A percentile compares a stretch with the other conserved stretches of the same genome.
These are phyloP conservation scores for Pygmarrhopalites habei DNA, from an alignment of 1,140 invertebrate genomes.

Conservation along the genomic window DNA sequence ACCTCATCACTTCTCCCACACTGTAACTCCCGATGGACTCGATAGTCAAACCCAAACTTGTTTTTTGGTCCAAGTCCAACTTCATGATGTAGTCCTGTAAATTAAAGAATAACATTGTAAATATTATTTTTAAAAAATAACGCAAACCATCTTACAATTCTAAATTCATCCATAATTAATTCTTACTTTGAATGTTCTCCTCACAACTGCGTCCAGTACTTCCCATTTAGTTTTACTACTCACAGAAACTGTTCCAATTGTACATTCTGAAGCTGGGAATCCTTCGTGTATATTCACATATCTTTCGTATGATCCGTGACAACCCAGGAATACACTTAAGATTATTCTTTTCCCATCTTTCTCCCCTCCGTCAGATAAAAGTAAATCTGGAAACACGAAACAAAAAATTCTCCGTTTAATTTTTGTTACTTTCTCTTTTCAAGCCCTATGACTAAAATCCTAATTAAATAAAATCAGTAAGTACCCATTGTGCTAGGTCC, in stretches of 20 bases:
- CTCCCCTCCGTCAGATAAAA: slow-evolving; percentile 51
- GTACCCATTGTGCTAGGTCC: slow-evolving; percentile 29
- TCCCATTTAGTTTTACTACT: slow-evolving; percentile 92
- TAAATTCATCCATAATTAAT: too few species aligned
- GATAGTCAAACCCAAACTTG: slow-evolving; percentile 77
- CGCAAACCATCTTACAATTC: too few species aligned
- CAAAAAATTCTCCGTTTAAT: too few species aligned
- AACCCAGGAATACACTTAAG: slow-evolving; percentile 73
- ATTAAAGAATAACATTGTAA: slow-evolving; percentile 1
- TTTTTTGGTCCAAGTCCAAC: slow-evolving; percentile 89
- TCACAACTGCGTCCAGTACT: slow-evolving; percentile 80
- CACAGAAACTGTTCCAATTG: slow-evolving; percentile 81
- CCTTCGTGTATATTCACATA: slow-evolving; percentile 52
- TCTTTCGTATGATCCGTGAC: slow-evolving; percentile 66
- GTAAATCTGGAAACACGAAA: slow-evolving; percentile 37
- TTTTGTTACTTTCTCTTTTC: too few species aligned
- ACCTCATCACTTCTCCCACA: slow-evolving; percentile 72
- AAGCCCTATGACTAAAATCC: too few species aligned
- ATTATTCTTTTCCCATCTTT: slow-evolving; percentile 79
- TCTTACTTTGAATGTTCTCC: slow-evolving; percentile 74
- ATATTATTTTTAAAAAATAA: neutral
- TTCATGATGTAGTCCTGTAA: slow-evolving; percentile 75
- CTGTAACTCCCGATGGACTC: slow-evolving; percentile 89
- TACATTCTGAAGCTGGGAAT: slow-evolving; percentile 50
- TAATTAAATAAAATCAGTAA: too few species aligned